phyloP scores from a whole-genome alignment of 1,140 invertebrate species.

The Drosophila oshimai region DNA sequence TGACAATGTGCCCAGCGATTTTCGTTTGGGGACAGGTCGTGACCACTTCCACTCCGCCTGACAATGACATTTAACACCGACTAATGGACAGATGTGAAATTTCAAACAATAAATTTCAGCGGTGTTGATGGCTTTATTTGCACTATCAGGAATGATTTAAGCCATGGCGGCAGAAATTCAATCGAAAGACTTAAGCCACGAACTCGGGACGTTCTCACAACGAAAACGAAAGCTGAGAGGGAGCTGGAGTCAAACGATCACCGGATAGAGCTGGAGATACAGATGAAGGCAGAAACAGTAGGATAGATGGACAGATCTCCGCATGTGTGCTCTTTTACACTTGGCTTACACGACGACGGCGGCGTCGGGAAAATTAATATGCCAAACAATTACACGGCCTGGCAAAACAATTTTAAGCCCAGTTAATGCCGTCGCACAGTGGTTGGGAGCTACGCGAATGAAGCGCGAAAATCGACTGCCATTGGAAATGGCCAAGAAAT shows the following conservation, averaged over 20 bases:
- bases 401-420: constrained; percentile 79
- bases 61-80: constrained; percentile 68
- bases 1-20: constrained; percentile 22
- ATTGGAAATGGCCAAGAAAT: not conserved
- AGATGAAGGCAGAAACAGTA: constrained; percentile 7
- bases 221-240: constrained; percentile 69
- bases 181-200: constrained; percentile 66
- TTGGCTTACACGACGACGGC: constrained; percentile 61
- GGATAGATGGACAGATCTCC: constrained; percentile 38
- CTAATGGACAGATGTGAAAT: constrained; percentile 65
- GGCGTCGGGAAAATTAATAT: constrained; percentile 73
- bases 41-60: constrained; percentile 34
- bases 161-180: constrained; percentile 34
- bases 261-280: constrained; percentile 26
- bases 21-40: constrained; percentile 19
- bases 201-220: constrained; percentile 70
- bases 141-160: constrained; percentile 59
- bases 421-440: constrained; percentile 72
- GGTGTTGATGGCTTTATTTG: constrained; percentile 52
- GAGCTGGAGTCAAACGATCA: too few species aligned
- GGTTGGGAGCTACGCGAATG: constrained; percentile 21
- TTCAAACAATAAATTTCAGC: constrained; percentile 39
- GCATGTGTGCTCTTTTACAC: constrained; percentile 71
- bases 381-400: constrained; percentile 75
- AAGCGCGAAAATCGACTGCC: constrained; percentile 9